Conservation (phyloP, 2,888 invertebrate species). For the Napeogenes sylphis region DNA sequence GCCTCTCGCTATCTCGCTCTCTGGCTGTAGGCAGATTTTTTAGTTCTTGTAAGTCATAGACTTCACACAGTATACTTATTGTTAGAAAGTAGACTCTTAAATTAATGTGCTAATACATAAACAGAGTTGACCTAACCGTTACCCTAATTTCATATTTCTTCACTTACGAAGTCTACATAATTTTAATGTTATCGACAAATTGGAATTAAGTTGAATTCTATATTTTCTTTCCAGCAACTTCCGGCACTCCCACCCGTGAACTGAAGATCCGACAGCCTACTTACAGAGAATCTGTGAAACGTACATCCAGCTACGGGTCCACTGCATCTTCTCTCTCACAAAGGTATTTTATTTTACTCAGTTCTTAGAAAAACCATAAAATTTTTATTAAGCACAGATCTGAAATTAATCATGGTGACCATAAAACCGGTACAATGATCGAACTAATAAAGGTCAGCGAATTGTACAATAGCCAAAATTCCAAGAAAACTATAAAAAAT, state of each 20-base stretch:
- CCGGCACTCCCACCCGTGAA: constrained; percentile 74
- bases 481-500: no score
- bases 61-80: no score
- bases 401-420: not conserved
- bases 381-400: no score
- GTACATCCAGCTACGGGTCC: constrained; percentile 71
- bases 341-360: constrained; percentile 45
- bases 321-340: constrained; percentile 68
- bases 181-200: constrained; percentile 5
- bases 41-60: no score
- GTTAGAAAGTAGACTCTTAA: no score
- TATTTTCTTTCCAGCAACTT: constrained; percentile 54
- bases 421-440: no score
- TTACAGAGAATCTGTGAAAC: constrained; percentile 69
- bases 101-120: not conserved
- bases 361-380: not conserved
- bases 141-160: not conserved
- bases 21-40: no score
- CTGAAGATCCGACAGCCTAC: constrained; percentile 75
- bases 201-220: constrained; percentile 11
- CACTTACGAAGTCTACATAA: not conserved
- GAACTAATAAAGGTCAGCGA: no score
- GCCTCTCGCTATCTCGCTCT: no score
- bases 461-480: no score
- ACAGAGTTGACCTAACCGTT: not conserved